Base-by-base conservation (phyloP, 2,797 vertebrate genomes). In the Enteromius unitaeniatus region DNA sequence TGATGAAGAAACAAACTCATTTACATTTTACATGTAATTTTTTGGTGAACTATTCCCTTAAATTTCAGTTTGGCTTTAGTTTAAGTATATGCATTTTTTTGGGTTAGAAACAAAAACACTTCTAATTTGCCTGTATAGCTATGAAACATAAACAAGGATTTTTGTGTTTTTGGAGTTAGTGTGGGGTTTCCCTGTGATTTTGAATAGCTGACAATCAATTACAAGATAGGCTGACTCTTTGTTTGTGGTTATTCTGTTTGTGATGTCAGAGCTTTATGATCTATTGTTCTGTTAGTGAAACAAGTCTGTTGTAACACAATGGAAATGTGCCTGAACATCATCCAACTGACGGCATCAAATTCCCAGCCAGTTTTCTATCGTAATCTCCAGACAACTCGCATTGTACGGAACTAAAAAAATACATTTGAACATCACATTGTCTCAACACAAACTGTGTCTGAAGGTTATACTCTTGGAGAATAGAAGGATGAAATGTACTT, bases 271-370 rank as follows among this genome's bases (percentile, higher is more conserved):
- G n/a, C 14, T 62, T 31, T 77, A 19, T 42, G 19, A 13, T 60
- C 74, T 60, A 26, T 78, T 78, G 77, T 17, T 37, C 13, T 64
- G 64, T 67, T 67, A 17, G 64, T 67, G 3, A 67, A 67, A 67
- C 64, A 67, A 37, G 17, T 75, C 47, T 55, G 11, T 47, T 47
- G 69, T 17, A 47, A 72, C 37, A 23, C 10, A 69, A 14, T 26
- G 47, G 28, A 79, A 79, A n/a, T 13, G 1, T 15, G 42, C 51
- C 78, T 73, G 68, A 42, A 73, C 53, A 81, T 49, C 69, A 81
- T 19, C 28, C 19, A 34, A 15, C 9, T 31, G 53, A 62, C 37
- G 2, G 2, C 67, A 53, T 15, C 68, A 15, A 28, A 42, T 45
- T 60, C 19, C 51, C 1, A 5, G 40, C 13, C 34, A 62, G 40